Percentiles rank a stretch among this genome's conserved stretches.
These are phyloP conservation scores for Rhopilema esculentum DNA, from an alignment of 30 jellyfish, hydroid and myxozoan genomes.

Conservation along the genomic window DNA sequence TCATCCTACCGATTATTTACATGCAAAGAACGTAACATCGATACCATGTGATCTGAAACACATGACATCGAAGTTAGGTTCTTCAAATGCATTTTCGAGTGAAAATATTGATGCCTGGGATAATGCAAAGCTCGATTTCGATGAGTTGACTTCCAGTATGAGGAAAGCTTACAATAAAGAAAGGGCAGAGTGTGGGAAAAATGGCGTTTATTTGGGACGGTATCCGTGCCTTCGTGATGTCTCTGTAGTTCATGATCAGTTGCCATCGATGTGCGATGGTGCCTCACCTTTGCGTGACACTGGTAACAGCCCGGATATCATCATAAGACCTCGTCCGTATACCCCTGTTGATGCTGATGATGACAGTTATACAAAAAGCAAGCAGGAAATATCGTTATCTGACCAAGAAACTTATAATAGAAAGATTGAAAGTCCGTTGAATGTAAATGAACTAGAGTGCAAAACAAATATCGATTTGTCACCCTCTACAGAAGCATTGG, in stretches of 20 bases:
- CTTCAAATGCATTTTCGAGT: conserved; percentile 23
- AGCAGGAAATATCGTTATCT: background rate
- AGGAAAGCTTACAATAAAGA: background rate
- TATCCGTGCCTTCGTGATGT: conserved; percentile 45
- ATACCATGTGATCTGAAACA: conserved; percentile 34
- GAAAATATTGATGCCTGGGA: background rate
- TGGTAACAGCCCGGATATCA: conserved; percentile 21
- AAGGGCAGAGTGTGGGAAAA: background rate
- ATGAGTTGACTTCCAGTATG: background rate
- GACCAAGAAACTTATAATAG: background rate
- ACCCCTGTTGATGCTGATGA: background rate
- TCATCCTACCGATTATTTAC: background rate
- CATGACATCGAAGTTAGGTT: conserved; percentile 44
- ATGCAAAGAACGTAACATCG: conserved; percentile 59
- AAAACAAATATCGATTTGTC: background rate
- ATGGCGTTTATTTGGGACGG: conserved; percentile 25
- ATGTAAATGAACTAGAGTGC: background rate
- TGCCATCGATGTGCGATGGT: conserved; percentile 1
- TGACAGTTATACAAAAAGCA: conserved; percentile 3
- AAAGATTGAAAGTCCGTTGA: background rate
- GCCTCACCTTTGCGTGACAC: background rate
- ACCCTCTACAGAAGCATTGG: background rate
- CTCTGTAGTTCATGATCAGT: background rate
- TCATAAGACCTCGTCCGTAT: conserved; percentile 51
- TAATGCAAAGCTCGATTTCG: background rate